These are phyloP conservation scores for Amblyornis subalaris DNA, from an alignment of 2,113 vertebrate species.

Conservation along the genomic window DNA sequence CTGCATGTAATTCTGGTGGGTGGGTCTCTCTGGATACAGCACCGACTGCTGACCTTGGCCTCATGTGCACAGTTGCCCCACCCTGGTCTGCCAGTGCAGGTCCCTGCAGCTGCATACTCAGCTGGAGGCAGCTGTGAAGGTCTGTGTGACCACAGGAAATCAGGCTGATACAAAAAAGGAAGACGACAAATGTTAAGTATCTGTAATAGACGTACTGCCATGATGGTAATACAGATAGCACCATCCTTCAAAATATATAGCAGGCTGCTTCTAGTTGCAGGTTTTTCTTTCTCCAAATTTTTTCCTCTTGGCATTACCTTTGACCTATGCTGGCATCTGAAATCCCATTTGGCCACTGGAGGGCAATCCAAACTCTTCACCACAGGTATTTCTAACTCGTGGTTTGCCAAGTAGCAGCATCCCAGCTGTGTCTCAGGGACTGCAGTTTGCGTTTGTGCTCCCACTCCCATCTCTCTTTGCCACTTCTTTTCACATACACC, in stretches of 20 bases:
- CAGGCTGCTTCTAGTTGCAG: neutral
- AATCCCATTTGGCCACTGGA: slow-evolving; percentile 4
- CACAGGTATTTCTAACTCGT: neutral
- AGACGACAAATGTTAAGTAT: neutral
- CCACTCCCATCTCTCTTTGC: neutral
- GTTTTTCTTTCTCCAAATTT: neutral
- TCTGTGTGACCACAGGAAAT: neutral
- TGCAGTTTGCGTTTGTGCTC: neutral
- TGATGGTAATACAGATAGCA: neutral
- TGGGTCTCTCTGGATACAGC: neutral
- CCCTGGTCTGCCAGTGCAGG: neutral
- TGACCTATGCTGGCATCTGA: neutral
- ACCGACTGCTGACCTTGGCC: neutral
- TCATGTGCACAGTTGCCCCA: neutral
- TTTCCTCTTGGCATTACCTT: neutral
- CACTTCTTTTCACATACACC: neutral
- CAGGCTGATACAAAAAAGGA: neutral
- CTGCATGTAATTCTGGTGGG: neutral
- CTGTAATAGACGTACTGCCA: neutral
- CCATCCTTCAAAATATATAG: neutral
- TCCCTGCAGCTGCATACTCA: neutral
- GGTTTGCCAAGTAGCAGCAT: neutral
- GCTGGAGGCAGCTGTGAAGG: neutral
- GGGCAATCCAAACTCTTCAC: neutral
- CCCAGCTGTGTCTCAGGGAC: neutral